Conservation (phyloP, 2,113 vertebrate species). For the Ginglymostoma cirratum region DNA sequence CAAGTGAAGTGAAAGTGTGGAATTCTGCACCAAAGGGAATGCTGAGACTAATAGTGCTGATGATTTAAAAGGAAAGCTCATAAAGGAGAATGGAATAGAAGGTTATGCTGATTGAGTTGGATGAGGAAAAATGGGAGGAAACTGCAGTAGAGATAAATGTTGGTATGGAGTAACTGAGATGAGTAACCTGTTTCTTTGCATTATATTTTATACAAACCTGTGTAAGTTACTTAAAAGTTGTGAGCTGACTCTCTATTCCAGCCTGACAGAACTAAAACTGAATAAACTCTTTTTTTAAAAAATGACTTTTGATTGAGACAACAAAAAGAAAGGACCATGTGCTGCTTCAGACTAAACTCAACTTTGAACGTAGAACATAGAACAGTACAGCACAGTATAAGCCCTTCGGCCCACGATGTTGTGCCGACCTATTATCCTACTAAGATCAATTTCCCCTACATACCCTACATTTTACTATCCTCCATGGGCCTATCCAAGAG, state of each 20-base stretch:
- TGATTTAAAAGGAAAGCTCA: background rate
- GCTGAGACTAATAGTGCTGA: background rate
- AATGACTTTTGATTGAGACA: background rate
- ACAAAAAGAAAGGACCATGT: background rate
- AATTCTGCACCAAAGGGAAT: background rate
- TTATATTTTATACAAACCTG: background rate
- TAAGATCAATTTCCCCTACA: no score
- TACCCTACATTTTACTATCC: no score
- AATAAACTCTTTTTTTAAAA: background rate
- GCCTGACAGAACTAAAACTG: background rate
- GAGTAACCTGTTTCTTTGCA: background rate
- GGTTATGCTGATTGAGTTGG: background rate
- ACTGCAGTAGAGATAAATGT: background rate
- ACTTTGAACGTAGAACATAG: background rate
- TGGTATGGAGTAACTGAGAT: background rate
- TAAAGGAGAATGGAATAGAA: background rate
- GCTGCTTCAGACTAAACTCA: background rate
- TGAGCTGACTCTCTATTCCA: background rate
- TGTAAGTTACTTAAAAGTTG: background rate
- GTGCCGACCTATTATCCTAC: no score
- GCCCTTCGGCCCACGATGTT: no score
- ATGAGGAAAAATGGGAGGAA: background rate
- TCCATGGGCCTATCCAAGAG: no score
- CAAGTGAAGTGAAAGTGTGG: background rate
- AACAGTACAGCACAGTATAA: no score